Evolutionary conservation across 2,113 vertebrate genomes (phyloP).

Genomic region (Gracilinanus agilis): DNA sequence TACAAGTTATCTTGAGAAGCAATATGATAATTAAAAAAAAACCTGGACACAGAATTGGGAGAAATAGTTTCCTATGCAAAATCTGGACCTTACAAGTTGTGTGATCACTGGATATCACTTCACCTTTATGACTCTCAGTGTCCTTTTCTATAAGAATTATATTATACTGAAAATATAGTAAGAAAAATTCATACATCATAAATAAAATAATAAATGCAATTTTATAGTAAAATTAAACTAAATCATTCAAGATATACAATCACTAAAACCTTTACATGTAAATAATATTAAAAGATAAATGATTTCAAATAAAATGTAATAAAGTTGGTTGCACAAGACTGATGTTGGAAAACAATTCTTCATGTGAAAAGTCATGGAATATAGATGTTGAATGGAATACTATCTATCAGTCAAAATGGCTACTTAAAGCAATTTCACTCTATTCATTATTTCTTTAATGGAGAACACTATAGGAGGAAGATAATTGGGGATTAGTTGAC

Average conservation of each 20-base stretch:
- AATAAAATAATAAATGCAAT: not conserved
- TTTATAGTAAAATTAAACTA: not conserved
- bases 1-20: not conserved
- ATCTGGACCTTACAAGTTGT: not conserved
- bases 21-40: not conserved
- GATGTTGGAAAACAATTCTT: not conserved
- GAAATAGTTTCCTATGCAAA: not conserved
- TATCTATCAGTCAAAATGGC: not conserved
- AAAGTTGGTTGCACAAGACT: not conserved
- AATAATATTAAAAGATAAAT: not conserved
- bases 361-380: not conserved
- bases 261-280: not conserved
- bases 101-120: not conserved
- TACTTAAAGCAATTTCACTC: not conserved
- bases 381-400: not conserved
- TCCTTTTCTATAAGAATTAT: not conserved
- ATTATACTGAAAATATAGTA: not conserved
- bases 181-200: not conserved
- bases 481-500: not conserved
- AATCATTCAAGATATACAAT: not conserved
- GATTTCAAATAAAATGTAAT: not conserved
- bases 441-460: not conserved
- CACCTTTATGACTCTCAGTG: not conserved
- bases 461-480: not conserved
- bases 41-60: not conserved